phyloP scores from a whole-genome alignment of 1,140 invertebrate genomes.

The Ceratina calcarata region DNA sequence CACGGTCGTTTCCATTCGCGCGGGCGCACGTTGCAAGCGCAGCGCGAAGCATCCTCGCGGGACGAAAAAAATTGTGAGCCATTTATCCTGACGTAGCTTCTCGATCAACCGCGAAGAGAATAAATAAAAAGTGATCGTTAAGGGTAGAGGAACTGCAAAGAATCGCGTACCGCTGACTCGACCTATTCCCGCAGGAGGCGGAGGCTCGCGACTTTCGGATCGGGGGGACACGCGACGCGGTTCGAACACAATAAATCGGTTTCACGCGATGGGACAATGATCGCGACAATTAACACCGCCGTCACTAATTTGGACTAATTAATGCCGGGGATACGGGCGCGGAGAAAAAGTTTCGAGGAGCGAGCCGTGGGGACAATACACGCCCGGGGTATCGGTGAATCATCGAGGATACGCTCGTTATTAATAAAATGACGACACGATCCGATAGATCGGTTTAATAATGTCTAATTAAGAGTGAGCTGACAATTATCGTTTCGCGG shows the following conservation, averaged over 20 bases:
- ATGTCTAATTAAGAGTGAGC: conserved; percentile 61
- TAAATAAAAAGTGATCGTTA: conserved; percentile 34
- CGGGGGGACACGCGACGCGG: conserved; percentile 22
- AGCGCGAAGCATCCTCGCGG: not conserved
- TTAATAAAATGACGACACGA: conserved; percentile 55
- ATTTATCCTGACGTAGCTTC: conserved; percentile 28
- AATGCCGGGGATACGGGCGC: conserved; percentile 41
- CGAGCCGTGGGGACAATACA: conserved; percentile 29
- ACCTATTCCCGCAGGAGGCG: conserved; percentile 36
- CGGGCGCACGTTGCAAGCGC: not conserved
- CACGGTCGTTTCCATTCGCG: not conserved
- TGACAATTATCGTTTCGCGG: conserved; percentile 43
- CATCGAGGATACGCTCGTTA: conserved; percentile 58
- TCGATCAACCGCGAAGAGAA: not conserved
- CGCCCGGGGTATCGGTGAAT: conserved; percentile 48
- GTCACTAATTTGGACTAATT: conserved; percentile 65
- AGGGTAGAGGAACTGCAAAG: conserved; percentile 25
- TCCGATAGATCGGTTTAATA: conserved; percentile 57
- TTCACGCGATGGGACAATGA: conserved; percentile 59
- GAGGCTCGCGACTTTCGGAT: conserved; percentile 30
- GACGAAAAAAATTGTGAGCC: conserved; percentile 12
- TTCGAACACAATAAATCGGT: conserved; percentile 61
- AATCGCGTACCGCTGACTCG: conserved; percentile 33
- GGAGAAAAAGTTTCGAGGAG: conserved; percentile 56
- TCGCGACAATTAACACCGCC: conserved; percentile 60